phyloP scores from a whole-genome alignment of 2,113 vertebrate genomes.

The Tragelaphus buxtoni region DNA sequence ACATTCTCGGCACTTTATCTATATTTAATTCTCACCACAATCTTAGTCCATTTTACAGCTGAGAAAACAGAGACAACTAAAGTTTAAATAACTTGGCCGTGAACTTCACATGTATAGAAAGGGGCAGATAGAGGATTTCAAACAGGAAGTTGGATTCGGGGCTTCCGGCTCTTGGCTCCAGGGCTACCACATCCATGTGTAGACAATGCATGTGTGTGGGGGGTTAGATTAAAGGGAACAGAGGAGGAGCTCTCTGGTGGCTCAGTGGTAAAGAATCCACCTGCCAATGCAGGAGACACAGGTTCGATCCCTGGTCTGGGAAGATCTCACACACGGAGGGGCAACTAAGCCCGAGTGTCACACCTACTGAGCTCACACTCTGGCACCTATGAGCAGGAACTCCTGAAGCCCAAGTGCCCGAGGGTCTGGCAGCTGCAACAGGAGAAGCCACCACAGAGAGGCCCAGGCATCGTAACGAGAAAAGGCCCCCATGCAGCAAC shows the following conservation, averaged over 20 bases:
- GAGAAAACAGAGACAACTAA: background rate
- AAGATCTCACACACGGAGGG: background rate
- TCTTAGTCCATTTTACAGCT: background rate
- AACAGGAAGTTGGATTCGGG: accelerated
- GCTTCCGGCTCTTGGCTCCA: background rate
- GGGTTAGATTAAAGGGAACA: background rate
- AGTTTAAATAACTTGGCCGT: background rate
- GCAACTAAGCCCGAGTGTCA: background rate
- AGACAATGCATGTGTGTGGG: accelerated
- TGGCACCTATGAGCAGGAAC: background rate
- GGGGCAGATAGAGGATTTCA: background rate
- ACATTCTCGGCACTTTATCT: background rate
- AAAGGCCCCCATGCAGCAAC: background rate
- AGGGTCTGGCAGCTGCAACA: accelerated
- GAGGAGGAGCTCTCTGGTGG: background rate
- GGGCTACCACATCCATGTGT: background rate
- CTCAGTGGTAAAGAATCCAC: background rate
- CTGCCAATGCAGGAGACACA: background rate
- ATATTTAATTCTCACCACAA: background rate
- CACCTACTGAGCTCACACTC: background rate
- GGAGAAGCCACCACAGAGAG: accelerated
- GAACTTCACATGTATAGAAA: background rate
- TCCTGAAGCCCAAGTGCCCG: background rate
- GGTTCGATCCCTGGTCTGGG: background rate
- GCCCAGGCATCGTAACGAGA: background rate